phyloP scores from a whole-genome alignment of 2,888 invertebrate genomes.

The Temnothorax rugatulus region DNA sequence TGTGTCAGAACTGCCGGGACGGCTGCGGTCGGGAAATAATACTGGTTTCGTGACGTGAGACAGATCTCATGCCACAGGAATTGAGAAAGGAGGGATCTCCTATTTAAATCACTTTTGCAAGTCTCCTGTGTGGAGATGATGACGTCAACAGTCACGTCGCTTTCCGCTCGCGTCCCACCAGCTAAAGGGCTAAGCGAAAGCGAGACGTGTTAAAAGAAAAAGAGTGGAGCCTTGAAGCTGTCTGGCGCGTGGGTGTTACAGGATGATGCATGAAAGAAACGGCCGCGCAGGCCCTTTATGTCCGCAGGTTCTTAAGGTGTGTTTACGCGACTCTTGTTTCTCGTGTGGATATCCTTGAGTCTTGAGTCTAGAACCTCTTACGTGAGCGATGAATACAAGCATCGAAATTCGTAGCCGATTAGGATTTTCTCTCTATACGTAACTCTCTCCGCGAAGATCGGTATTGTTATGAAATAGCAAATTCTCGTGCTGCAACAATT shows the following conservation, averaged over 20 bases:
- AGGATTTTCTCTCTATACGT: neutral
- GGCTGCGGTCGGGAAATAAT: neutral
- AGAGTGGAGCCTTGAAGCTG: constrained; percentile 25
- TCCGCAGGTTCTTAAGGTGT: constrained; percentile 50
- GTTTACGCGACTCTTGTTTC: constrained; percentile 27
- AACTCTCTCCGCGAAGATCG: neutral
- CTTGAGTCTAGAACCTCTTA: constrained; percentile 16
- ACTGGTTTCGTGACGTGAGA: constrained; percentile 8
- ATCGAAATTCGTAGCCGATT: neutral
- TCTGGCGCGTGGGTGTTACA: constrained; percentile 66
- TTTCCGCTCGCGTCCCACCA: constrained; percentile 23
- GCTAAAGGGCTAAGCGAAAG: constrained; percentile 48
- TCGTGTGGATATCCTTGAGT: constrained; percentile 27
- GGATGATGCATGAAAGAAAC: constrained; percentile 57
- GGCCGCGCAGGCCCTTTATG: constrained; percentile 60
- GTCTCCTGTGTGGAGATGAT: constrained; percentile 2
- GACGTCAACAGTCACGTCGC: constrained; percentile 37
- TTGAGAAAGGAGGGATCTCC: constrained; percentile 29
- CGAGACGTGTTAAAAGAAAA: constrained; percentile 47
- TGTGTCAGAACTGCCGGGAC: neutral
- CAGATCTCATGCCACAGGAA: constrained; percentile 26
- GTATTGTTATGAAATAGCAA: neutral
- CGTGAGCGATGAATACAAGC: neutral
- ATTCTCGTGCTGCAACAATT: neutral
- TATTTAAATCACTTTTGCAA: constrained; percentile 22